A percentile compares a stretch with the other conserved stretches of the same genome.
These are phyloP conservation scores for Camelus bactrianus DNA, from an alignment of 2,113 vertebrate species.

Conservation along the genomic window DNA sequence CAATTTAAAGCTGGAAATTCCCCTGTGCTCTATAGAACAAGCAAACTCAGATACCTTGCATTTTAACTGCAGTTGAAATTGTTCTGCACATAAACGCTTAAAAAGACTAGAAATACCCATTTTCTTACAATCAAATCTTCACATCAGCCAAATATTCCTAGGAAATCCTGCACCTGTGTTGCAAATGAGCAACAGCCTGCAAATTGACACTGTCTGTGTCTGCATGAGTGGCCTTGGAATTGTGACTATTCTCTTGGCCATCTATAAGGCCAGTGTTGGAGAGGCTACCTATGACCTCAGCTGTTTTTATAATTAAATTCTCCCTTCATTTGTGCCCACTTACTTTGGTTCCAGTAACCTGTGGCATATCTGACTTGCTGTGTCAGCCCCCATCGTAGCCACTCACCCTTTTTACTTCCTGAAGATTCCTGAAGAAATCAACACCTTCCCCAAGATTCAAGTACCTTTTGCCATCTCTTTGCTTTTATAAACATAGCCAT, in stretches of 20 bases:
- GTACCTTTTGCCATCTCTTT: neutral
- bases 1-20: conserved; percentile 47
- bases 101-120: neutral
- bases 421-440: neutral
- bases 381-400: neutral
- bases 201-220: neutral
- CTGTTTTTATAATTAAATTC: neutral
- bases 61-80: conserved; percentile 52
- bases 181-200: neutral
- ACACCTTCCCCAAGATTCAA: neutral
- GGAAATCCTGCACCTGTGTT: neutral
- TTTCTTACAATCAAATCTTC: neutral
- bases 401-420: neutral
- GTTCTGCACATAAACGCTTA: conserved; percentile 22
- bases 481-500: neutral
- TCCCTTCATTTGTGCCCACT: neutral
- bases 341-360: neutral
- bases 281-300: neutral
- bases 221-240: neutral
- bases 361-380: neutral
- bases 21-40: conserved; percentile 39
- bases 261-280: rapidly evolving
- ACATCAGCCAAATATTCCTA: neutral
- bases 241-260: neutral
- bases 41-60: conserved; percentile 1